These are phyloP conservation scores for Cinclus mexicanus DNA, from an alignment of 2,113 vertebrate species.

Conservation along the genomic window DNA sequence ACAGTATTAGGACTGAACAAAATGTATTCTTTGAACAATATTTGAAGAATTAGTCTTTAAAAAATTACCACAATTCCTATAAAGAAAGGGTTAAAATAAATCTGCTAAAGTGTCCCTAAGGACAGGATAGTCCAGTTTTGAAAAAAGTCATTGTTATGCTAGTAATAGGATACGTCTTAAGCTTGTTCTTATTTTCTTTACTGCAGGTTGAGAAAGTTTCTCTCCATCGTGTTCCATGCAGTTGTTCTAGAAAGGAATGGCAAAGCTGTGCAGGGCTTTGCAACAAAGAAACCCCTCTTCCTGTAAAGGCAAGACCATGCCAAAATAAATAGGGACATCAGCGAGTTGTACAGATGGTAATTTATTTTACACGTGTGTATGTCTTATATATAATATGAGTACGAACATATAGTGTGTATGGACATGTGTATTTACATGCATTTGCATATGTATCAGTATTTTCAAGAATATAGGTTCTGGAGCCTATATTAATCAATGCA, in stretches of 20 bases:
- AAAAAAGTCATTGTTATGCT: conserved; percentile 81
- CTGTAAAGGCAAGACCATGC: conserved; percentile 41
- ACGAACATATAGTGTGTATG: neutral
- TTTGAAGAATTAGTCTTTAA: neutral
- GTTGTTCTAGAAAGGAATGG: conserved; percentile 51
- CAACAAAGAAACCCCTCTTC: neutral
- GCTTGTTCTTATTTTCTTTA: conserved; percentile 67
- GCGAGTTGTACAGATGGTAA: conserved; percentile 3
- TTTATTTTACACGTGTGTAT: neutral
- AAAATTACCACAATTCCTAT: neutral
- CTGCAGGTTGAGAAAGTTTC: conserved; percentile 64
- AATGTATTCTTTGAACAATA: neutral
- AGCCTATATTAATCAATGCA: neutral
- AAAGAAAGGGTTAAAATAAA: conserved; percentile 68
- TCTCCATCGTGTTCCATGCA: neutral
- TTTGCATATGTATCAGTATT: neutral
- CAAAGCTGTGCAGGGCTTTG: neutral
- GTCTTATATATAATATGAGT: neutral
- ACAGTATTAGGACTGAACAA: neutral
- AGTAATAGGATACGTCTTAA: conserved; percentile 88
- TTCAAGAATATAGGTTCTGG: neutral
- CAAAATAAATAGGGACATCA: conserved; percentile 49
- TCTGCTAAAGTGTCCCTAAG: conserved; percentile 56
- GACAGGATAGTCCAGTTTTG: conserved; percentile 72
- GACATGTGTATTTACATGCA: neutral